A percentile compares a stretch with the other conserved stretches of the same genome.
phyloP scores from a whole-genome alignment of 64 coral and sea anemone species.

The Actinia equina region DNA sequence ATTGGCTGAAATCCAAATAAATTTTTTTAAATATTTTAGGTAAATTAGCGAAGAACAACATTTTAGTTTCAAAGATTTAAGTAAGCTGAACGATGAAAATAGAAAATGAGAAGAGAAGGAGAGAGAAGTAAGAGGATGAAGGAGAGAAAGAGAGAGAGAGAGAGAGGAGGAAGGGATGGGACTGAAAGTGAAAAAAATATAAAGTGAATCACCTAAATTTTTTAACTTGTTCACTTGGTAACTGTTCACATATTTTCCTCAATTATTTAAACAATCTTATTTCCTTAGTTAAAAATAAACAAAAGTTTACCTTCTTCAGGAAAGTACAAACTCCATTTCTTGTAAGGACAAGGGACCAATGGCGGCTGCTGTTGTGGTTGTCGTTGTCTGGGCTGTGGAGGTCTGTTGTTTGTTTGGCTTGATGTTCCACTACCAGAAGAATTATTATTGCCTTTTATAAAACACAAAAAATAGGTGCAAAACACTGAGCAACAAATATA shows the following conservation, averaged over 20 bases:
- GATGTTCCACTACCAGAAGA: background rate
- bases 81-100: too few species aligned
- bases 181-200: background rate
- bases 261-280: background rate
- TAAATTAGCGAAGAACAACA: too few species aligned
- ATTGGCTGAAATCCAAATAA: too few species aligned
- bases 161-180: background rate
- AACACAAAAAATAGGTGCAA: too few species aligned
- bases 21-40: too few species aligned
- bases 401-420: background rate
- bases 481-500: too few species aligned
- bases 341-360: slow-evolving; percentile 38
- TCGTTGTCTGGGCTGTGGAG: slow-evolving; percentile 15
- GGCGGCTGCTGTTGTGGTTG: slow-evolving; percentile 13
- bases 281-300: background rate
- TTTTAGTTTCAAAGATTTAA: too few species aligned
- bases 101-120: too few species aligned
- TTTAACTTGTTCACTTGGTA: background rate
- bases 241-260: background rate
- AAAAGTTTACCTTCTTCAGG: slow-evolving; percentile 31
- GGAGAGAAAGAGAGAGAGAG: too few species aligned
- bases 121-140: too few species aligned
- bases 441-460: background rate
- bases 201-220: background rate
- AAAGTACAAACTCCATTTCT: slow-evolving; percentile 51